Percentiles rank a stretch among this genome's conserved stretches.
Evolutionary conservation across 2,797 vertebrate genomes (phyloP).

Genomic region (Phataginus tetradactyla): DNA sequence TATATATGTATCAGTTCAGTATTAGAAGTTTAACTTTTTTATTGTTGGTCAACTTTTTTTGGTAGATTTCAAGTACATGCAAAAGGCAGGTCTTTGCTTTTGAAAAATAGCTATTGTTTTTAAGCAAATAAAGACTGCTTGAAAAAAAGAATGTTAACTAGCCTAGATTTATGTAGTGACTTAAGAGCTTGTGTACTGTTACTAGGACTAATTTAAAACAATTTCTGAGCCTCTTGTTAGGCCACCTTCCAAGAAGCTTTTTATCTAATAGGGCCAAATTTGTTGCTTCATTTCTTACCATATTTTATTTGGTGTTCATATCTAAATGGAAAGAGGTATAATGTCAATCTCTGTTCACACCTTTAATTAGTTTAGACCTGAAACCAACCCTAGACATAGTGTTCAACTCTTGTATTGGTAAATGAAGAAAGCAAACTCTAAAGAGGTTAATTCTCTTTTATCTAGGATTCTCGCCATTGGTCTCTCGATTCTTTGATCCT

Average conservation of each 20-base stretch:
- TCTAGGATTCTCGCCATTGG: background rate
- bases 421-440: background rate
- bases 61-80: constrained; percentile 11
- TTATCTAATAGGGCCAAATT: background rate
- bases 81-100: constrained; percentile 44
- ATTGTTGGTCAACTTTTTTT: background rate
- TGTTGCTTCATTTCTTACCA: constrained; percentile 32
- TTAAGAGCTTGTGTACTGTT: background rate
- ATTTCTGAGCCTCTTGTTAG: background rate
- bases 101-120: constrained; percentile 58
- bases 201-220: background rate
- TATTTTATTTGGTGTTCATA: background rate
- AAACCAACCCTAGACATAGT: background rate
- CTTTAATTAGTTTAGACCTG: constrained; percentile 5
- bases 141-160: constrained; percentile 57
- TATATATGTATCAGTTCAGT: background rate
- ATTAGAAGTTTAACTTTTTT: constrained; percentile 21
- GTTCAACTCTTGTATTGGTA: background rate
- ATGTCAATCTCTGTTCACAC: constrained; percentile 26
- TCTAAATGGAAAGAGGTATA: constrained; percentile 12
- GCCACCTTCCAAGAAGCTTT: constrained; percentile 12
- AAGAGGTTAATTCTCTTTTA: constrained; percentile 47
- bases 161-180: background rate
- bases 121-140: constrained; percentile 34
- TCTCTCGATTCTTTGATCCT: constrained; percentile 12